Conservation (phyloP, 2,113 vertebrate genomes). For the Anguilla rostrata region DNA sequence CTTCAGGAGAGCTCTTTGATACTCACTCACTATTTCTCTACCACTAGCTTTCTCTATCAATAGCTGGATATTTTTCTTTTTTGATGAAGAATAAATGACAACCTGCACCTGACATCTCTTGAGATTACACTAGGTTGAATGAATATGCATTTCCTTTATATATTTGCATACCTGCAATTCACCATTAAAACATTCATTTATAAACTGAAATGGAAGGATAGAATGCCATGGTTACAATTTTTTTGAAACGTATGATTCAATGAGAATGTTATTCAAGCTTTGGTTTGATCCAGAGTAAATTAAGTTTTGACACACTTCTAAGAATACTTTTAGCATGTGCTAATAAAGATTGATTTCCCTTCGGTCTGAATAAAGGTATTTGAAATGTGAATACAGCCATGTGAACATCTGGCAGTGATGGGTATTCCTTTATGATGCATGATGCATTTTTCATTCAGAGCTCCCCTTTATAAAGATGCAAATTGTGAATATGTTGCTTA, state of each 20-base stretch:
- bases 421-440: slow-evolving; percentile 51
- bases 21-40: neutral
- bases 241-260: slow-evolving; percentile 6
- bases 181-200: neutral
- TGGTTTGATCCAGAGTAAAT: slow-evolving; percentile 40
- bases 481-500: slow-evolving; percentile 50
- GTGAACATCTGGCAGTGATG: slow-evolving; percentile 61
- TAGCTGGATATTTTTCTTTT: neutral
- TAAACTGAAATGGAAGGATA: neutral
- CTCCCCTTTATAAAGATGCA: slow-evolving; percentile 29
- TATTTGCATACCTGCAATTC: slow-evolving; percentile 27
- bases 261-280: slow-evolving; percentile 16
- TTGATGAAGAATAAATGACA: neutral
- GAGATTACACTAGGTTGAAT: slow-evolving; percentile 8
- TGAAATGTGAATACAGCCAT: slow-evolving; percentile 56
- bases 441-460: slow-evolving; percentile 51
- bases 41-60: neutral
- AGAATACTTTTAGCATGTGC: slow-evolving; percentile 44
- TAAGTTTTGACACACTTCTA: slow-evolving; percentile 24
- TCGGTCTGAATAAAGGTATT: slow-evolving; percentile 38
- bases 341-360: slow-evolving; percentile 54
- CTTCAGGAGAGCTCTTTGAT: neutral
- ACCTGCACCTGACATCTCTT: neutral
- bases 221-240: slow-evolving; percentile 2
- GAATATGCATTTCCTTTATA: slow-evolving; percentile 15